Evolutionary conservation across 2,888 invertebrate genomes (phyloP), one percentile per base, ranked within the genome.

Genomic region (Smittia aterrima): DNA sequence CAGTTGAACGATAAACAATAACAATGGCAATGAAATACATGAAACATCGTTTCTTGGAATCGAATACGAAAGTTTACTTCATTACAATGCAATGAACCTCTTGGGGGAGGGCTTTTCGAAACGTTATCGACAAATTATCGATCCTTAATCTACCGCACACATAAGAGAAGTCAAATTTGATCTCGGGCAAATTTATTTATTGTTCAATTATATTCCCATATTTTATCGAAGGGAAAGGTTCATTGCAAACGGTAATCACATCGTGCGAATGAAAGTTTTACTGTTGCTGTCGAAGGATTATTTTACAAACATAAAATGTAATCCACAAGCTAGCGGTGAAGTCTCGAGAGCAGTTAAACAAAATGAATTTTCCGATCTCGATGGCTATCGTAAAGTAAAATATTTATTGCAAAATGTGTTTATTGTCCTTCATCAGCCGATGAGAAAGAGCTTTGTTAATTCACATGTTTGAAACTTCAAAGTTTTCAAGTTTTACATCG

Each of bases 231-330:
- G 64, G n/a, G 16, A 24, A 27, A 27, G 11, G 4, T 24, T 25
- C 27, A 64, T 4, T 27, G 27, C 4, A 64, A 13, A 38, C 16
- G 18, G 40, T 58, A 72, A 72, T 72, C 72, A 62, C 72, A 22
- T 54, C n/a, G 58, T 72, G 62, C 32, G 53, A 58, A 72, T 27
- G 58, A 58, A 62, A 72, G 58, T 72, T 72, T 62, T 72, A 62
- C 20, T 62, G 24, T 11, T 27, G 38, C 4, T 20, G 22, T 64
- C 54, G 18, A 20, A 25, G 22, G 58, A 62, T 72, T 40, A 72
- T 72, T 22, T 38, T 62, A 38, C 58, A 72, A 58, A 16, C 24
- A 22, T 24, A 32, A 53, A 68, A 25, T 54, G 54, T 54, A 47
- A n/a, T n/a, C 1, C 2, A 16, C 47, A n/a, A n/a, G 47, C 47